Conservation (phyloP, 2,113 vertebrate species). For the Burhinus oedicnemus region DNA sequence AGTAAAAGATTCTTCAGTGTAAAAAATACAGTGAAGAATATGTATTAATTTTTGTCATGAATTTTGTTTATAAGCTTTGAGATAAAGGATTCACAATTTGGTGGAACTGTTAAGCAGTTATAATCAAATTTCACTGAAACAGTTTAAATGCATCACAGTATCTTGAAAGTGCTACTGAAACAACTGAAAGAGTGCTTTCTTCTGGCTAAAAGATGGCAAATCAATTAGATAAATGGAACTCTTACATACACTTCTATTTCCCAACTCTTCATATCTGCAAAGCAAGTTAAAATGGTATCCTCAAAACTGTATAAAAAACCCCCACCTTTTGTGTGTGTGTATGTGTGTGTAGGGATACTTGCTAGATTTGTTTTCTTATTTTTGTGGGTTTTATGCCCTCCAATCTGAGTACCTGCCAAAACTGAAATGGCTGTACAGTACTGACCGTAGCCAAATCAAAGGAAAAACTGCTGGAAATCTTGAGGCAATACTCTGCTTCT, state of each 20-base stretch:
- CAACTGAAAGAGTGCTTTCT: not conserved
- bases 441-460: not conserved
- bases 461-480: not conserved
- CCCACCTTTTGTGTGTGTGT: fast-evolving
- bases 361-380: not conserved
- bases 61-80: not conserved
- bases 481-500: not conserved
- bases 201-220: not conserved
- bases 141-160: not conserved
- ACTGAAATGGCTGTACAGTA: not conserved
- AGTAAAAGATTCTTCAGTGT: not conserved
- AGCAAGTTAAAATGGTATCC: not conserved
- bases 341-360: not conserved
- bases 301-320: not conserved
- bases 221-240: not conserved
- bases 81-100: not conserved
- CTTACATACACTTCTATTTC: not conserved
- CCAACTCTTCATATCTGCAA: not conserved
- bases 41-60: not conserved
- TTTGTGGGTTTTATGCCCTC: not conserved
- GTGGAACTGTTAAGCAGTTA: not conserved
- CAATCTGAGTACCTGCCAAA: not conserved
- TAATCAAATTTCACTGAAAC: not conserved
- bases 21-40: not conserved
- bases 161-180: not conserved